Evolutionary conservation across 2,888 invertebrate species (phyloP), one percentile per base, ranked within the genome.

Genomic region (Ophraella communa): DNA sequence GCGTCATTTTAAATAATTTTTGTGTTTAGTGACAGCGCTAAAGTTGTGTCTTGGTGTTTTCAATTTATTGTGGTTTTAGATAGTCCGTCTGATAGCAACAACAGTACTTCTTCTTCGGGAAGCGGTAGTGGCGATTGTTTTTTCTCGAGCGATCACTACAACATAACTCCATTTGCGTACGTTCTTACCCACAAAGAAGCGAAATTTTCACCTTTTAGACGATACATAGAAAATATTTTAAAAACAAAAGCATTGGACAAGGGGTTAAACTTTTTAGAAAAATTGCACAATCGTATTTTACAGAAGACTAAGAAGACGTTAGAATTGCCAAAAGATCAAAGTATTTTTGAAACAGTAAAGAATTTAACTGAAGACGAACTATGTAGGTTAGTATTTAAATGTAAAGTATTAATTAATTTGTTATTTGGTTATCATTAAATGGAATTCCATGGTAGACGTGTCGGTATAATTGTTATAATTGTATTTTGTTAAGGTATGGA

Each of bases 211-310:
- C 81, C 81, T 0, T 82, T 80, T 62, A 89, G 94, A 68, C 88
- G 90, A 72, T 96, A 93, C 77, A 94, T 96, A 72, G 92, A 94
- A 79, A 92, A 93, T 78, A 90, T 93, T 63, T 83, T 96, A 61
- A 95, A 95, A 82, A 94, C 94, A 5, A 90, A 92, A 71, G 95
- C 95, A 11, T 84, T 96, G 66, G 87, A 90, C 18, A 93, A 94
- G 77, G 91, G 94, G 73, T 83, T 95, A 79, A 86, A 87, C 72
- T 92, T 95, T 80, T 85, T 96, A 54, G 90, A 93, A 77, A 88
- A 89, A 74, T 82, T 93, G 72, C 88, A 93, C 67, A 85, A 85
- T 62, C 84, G 88, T 66, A 86, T 92, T 7, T 82, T 94, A 58
- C 84, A 87, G 71, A 92, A 91, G 77, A 90, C 90, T 0, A 87